Base-by-base conservation (phyloP, 2,888 invertebrate genomes). In the Hylaea fasciaria region DNA sequence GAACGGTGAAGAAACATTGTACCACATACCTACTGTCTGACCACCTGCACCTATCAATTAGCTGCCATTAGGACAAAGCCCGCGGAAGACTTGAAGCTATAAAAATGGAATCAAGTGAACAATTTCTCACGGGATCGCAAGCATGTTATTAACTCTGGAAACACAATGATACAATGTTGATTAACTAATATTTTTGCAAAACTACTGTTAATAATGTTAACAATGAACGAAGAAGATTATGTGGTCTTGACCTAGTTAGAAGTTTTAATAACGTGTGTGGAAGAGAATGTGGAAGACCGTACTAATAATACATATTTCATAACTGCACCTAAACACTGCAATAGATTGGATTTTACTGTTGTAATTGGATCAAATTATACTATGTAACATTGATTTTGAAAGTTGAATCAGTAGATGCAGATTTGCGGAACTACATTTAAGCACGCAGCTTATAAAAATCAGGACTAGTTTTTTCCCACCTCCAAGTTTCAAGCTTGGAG, bases 21-120 rank as follows among this genome's bases (percentile, higher is more conserved):
- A 67, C 72, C 73, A 73, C 69, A 77, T 69, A 73, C 69, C 77
- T 69, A 71, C 69, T 65, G 70, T 60, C 32, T 11, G 40, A 32
- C 35, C 8, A 73, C 74, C 69, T 70, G 53, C 71, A 80, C 72
- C 80, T 76, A 82, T 79, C 76, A 82, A 83, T 83, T 84, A 82
- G 72, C 70, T 68, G 65, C 69, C 60, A 76, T 77, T 75, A 77
- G 70, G 72, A 75, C 67, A 72, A 74, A 69, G 69, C 60, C 58
- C 59, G 64, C 67, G 68, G 66, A 69, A 61, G 70, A 70, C 65
- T 59, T 60, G 56, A 59, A 65, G 57, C 68, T 64, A 66, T 71
- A 59, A 73, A 72, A 73, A 73, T 55, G 46, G 41, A 46, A 35
- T 10, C 16, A 44, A 16, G 70, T 66, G 62, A 60, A 50, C 60